Percentiles rank a stretch among this genome's conserved stretches.
Conservation (phyloP, 2,797 vertebrate species). For the Falco rusticolus region DNA sequence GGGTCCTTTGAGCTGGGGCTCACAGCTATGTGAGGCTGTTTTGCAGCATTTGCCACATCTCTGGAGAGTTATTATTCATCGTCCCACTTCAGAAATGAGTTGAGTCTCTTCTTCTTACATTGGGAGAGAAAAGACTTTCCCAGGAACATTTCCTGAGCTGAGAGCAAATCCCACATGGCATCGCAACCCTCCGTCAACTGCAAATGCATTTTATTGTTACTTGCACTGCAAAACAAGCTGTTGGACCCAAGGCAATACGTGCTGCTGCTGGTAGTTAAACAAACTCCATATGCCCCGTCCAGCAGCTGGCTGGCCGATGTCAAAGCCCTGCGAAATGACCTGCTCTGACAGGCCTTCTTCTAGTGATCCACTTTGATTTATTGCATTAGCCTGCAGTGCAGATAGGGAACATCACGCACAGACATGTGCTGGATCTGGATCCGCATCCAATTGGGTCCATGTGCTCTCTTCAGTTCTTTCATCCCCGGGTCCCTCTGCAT, state of each 20-base stretch:
- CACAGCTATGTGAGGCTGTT: not conserved
- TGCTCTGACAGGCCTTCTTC: not conserved
- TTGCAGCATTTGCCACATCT: not conserved
- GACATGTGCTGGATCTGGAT: not conserved
- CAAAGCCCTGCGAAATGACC: not conserved
- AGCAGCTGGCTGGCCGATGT: slow-evolving; percentile 10
- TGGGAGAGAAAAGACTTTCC: slow-evolving; percentile 15
- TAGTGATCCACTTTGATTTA: not conserved
- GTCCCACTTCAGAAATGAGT: not conserved
- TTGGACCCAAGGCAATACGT: not conserved
- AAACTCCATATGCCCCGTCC: not conserved
- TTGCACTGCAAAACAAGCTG: not conserved
- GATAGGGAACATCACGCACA: not conserved
- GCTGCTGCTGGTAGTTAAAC: not conserved
- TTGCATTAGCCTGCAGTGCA: not conserved
- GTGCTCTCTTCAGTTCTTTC: not conserved
- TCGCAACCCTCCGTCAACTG: not conserved
- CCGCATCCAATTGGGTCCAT: not conserved
- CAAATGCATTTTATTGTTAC: not conserved
- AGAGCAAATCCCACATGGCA: not conserved
- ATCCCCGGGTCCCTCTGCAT: not conserved
- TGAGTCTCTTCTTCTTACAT: not conserved
- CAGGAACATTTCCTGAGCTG: slow-evolving; percentile 28
- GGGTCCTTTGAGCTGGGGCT: not conserved
- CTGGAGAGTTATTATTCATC: not conserved